These are phyloP conservation scores for Euwallacea fornicatus DNA, from an alignment of 1,140 invertebrate species.

Conservation along the genomic window DNA sequence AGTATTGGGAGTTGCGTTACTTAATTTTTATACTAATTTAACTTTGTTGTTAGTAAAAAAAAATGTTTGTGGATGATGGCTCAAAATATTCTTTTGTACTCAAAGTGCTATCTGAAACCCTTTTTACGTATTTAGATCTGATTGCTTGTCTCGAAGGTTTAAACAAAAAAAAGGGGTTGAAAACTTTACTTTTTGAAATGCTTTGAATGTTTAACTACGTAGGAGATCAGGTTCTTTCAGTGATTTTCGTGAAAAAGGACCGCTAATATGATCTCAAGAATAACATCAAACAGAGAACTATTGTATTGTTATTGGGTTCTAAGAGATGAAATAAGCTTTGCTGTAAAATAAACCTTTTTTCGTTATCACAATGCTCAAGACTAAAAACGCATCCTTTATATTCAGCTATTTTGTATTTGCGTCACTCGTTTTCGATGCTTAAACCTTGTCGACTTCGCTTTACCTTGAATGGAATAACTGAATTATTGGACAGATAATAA, in stretches of 20 bases:
- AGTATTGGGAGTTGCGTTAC: slow-evolving; percentile 1
- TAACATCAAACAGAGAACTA: slow-evolving; percentile 4
- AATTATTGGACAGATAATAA: neutral
- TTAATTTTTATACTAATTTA: slow-evolving; percentile 11
- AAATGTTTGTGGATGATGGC: neutral
- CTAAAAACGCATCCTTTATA: neutral
- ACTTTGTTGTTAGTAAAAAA: slow-evolving; percentile 5
- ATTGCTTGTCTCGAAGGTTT: slow-evolving; percentile 24
- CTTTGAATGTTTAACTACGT: slow-evolving; percentile 22
- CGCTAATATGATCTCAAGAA: slow-evolving; percentile 25
- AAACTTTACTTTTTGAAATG: slow-evolving; percentile 28
- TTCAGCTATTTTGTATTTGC: neutral
- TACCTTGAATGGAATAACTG: neutral
- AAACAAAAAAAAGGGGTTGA: slow-evolving; percentile 11
- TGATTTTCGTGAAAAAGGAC: slow-evolving; percentile 17
- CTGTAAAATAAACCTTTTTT: no score
- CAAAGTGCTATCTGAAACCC: neutral
- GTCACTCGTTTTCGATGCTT: neutral
- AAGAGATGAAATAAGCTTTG: neutral
- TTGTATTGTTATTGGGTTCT: slow-evolving; percentile 6
- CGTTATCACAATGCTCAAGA: no score
- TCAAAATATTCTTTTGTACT: neutral
- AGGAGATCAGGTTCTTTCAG: slow-evolving; percentile 26
- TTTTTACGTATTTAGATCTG: slow-evolving; percentile 13
- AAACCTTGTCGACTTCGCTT: neutral